These are phyloP conservation scores for Calliphora vomitoria DNA, from an alignment of 2,888 invertebrate genomes.

Conservation along the genomic window DNA sequence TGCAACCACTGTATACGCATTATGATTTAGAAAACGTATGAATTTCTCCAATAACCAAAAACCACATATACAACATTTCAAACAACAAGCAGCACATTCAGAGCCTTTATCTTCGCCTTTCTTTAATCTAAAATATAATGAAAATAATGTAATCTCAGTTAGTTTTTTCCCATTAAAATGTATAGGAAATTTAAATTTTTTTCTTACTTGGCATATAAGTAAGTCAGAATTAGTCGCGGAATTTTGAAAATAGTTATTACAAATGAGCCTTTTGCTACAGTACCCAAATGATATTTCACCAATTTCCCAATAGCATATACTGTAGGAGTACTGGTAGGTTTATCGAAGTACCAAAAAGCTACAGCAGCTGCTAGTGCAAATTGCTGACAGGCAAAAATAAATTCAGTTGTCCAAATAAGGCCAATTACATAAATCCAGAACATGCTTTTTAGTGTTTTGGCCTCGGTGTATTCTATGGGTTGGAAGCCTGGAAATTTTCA, in stretches of 20 bases:
- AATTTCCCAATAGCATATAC: slow-evolving; percentile 88
- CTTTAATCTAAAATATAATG: slow-evolving; percentile 86
- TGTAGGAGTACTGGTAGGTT: slow-evolving; percentile 88
- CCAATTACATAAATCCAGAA: slow-evolving; percentile 97
- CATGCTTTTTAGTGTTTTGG: slow-evolving; percentile 94
- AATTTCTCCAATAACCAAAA: slow-evolving; percentile 96
- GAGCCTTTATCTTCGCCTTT: slow-evolving; percentile 89
- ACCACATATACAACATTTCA: slow-evolving; percentile 94
- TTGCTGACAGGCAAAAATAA: slow-evolving; percentile 96
- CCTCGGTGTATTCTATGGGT: slow-evolving; percentile 90
- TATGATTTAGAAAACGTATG: slow-evolving; percentile 95
- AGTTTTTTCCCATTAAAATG: not conserved
- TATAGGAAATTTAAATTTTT: not conserved
- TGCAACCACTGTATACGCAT: slow-evolving; percentile 97
- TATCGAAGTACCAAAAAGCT: slow-evolving; percentile 96
- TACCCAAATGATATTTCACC: slow-evolving; percentile 95
- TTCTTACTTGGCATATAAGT: slow-evolving; percentile 94
- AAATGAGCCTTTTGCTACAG: slow-evolving; percentile 97
- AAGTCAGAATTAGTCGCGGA: slow-evolving; percentile 94
- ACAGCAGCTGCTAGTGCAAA: slow-evolving; percentile 97
- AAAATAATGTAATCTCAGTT: not conserved
- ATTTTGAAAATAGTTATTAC: slow-evolving; percentile 97
- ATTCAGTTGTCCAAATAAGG: slow-evolving; percentile 96
- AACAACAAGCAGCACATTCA: slow-evolving; percentile 90
- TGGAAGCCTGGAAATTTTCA: slow-evolving; percentile 85